Percentiles rank a stretch among this genome's conserved stretches.
Evolutionary conservation across 2,113 vertebrate genomes (phyloP).

Genomic region (Stictonetta naevosa): DNA sequence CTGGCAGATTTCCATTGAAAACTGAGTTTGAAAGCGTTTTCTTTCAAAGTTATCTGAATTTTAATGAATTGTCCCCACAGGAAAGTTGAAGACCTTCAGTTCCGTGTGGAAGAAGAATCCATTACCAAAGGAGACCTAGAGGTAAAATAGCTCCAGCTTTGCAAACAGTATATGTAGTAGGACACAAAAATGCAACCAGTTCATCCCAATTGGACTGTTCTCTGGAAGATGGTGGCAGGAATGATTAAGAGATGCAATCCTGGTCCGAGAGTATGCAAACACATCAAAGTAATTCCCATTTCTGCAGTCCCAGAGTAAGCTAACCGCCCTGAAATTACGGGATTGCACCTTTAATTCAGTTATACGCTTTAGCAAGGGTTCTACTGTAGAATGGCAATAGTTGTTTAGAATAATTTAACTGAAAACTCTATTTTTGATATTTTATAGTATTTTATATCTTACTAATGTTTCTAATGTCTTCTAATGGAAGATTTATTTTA

Average conservation of each 20-base stretch:
- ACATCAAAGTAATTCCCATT: neutral
- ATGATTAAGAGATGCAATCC: neutral
- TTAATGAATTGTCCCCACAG: slow-evolving; percentile 76
- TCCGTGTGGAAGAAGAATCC: slow-evolving; percentile 97
- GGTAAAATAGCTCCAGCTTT: slow-evolving; percentile 82
- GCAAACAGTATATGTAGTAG: neutral
- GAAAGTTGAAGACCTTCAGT: slow-evolving; percentile 98
- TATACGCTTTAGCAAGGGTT: neutral
- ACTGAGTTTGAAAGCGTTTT: neutral
- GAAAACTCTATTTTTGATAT: neutral
- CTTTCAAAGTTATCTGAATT: neutral
- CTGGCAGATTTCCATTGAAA: neutral
- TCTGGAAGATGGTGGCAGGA: neutral
- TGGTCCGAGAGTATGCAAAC: neutral
- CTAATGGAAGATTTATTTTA: neutral
- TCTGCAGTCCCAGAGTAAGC: neutral
- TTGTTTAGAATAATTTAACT: neutral
- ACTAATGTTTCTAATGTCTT: neutral
- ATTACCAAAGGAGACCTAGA: slow-evolving; percentile 99
- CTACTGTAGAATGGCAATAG: neutral
- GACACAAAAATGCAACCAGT: neutral
- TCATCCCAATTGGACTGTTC: neutral
- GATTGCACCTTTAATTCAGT: neutral
- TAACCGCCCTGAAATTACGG: neutral
- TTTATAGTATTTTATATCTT: neutral